Conservation (phyloP, 2,113 vertebrate species). For the Spea multiplicata region DNA sequence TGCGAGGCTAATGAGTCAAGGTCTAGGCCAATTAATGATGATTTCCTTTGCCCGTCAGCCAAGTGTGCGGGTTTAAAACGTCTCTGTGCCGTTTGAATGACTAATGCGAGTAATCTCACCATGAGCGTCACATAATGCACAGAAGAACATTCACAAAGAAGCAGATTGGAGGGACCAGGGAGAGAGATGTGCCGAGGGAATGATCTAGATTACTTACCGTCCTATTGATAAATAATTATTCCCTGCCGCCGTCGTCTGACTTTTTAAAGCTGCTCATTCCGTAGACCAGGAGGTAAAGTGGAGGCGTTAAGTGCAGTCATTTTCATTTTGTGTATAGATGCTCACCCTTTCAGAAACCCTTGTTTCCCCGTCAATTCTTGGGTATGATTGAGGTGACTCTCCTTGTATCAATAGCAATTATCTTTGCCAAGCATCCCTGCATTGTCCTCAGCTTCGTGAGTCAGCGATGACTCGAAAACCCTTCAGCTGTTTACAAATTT, state of each 20-base stretch:
- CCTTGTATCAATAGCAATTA: no score
- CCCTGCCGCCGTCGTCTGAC: not conserved
- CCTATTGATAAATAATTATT: not conserved
- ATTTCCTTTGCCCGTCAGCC: constrained; percentile 10
- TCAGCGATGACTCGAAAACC: no score
- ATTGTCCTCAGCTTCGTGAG: no score
- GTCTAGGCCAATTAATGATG: constrained; percentile 27
- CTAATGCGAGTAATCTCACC: not conserved
- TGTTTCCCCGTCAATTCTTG: no score
- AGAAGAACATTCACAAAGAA: not conserved
- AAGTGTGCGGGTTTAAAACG: not conserved
- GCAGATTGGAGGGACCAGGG: not conserved
- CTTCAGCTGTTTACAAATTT: no score
- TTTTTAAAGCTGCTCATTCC: not conserved
- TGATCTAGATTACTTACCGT: not conserved
- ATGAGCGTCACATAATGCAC: not conserved
- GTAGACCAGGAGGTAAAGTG: not conserved
- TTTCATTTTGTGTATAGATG: not conserved
- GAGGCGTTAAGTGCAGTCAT: not conserved
- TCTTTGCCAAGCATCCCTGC: no score
- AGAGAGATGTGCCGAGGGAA: not conserved
- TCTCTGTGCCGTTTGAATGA: not conserved
- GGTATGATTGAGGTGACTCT: no score
- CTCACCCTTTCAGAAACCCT: no score
- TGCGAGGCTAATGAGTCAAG: not conserved